Base-by-base conservation (phyloP, 2,888 invertebrate species). In the Amphipoea oculea region DNA sequence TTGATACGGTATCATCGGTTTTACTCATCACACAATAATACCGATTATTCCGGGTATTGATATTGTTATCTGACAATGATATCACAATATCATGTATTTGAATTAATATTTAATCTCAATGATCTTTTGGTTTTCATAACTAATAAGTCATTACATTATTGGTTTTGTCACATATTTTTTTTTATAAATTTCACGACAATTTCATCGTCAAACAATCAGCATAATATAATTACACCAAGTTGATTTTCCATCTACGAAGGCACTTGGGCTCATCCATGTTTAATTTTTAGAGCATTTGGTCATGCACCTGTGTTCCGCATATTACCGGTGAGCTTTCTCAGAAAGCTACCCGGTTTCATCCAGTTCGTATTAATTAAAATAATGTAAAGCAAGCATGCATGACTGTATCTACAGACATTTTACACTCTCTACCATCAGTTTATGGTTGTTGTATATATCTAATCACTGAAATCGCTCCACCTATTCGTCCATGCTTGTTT, bases 401-500 rank as follows among this genome's bases (percentile, higher is more conserved):
- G 81, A 82, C 67, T 71, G 77, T 80, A 60, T 62, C 40, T 67
- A 72, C 48, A 42, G 40, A 69, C 57, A 51, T 57, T n/a, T 67
- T n/a, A 5, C 57, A 51, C 60, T 57, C 48, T 23, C 42, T 40
- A 17, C 60, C 17, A 67, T 73, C 60, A 68, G 29, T 62, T 62
- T 12, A 73, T 36, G 74, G 68, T 75, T 73, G 60, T 67, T 78
- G 57, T 67, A 73, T 12, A 73, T 83, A 86, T 86, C 87, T 86
- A 36, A 87, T 84, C 84, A 76, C 40, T 76, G 23, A 70, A 29
- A 86, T 87, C 85, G 72, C 54, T 76, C 60, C 76, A 68, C 51
- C 71, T 9, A 83, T 86, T 73, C 73, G 79, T 82, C 65, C 84
- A 86, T 80, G 83, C 89, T 86, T 80, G 81, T 84, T 81, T 75